These are phyloP conservation scores for Botia kubotai DNA, from an alignment of 2,797 vertebrate genomes.

Conservation along the genomic window DNA sequence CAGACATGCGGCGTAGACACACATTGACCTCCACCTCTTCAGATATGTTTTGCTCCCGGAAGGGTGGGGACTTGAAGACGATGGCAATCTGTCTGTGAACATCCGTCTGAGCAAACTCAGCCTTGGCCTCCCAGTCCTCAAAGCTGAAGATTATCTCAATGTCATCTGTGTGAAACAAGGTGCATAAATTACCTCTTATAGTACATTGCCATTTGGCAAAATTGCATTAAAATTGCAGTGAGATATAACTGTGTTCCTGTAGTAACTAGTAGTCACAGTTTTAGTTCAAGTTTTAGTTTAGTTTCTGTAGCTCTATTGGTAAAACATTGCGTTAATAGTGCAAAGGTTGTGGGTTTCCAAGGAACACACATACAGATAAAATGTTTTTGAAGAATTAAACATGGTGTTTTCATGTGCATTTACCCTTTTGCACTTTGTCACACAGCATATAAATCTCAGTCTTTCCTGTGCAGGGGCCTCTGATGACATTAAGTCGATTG, in stretches of 20 bases:
- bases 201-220: neutral
- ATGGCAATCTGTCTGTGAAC: conserved; percentile 95
- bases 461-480: conserved; percentile 82
- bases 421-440: conserved; percentile 96
- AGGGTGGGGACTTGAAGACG: conserved; percentile 89
- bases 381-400: neutral
- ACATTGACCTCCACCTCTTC: conserved; percentile 85
- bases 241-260: too few species aligned
- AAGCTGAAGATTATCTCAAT: conserved; percentile 88
- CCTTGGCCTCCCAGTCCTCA: conserved; percentile 87
- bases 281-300: too few species aligned
- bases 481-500: conserved; percentile 84
- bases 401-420: neutral
- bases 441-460: conserved; percentile 92
- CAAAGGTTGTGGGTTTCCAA: too few species aligned
- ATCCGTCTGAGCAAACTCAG: conserved; percentile 90
- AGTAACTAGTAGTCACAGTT: too few species aligned
- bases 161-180: conserved; percentile 78
- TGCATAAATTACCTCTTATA: neutral
- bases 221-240: neutral
- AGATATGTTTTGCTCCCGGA: conserved; percentile 83
- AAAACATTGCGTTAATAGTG: too few species aligned
- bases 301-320: too few species aligned
- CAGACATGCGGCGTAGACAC: conserved; percentile 85
- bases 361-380: too few species aligned